Evolutionary conservation across 2,113 vertebrate genomes (phyloP), one percentile per base, ranked within the genome.

Genomic region (Syrrhaptes paradoxus): DNA sequence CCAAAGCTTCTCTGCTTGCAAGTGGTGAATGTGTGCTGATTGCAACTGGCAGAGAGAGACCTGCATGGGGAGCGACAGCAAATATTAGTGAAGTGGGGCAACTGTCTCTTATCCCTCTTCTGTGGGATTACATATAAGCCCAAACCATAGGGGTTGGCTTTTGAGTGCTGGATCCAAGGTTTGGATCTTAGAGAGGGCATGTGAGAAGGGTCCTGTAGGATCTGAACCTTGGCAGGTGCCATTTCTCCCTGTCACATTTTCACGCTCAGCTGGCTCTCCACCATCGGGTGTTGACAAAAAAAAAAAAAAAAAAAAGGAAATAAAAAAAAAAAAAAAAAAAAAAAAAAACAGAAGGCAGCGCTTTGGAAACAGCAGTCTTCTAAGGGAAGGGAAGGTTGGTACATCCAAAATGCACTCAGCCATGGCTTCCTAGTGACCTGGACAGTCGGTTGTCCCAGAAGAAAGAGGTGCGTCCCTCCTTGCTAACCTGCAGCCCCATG

Each of bases 341-440:
- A 6, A 13, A 9, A 46, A 58, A 8, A 2, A 9, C 11, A 38
- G 38, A 34, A 24, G 24, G 25, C 43, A 18, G 45, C 3, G 17
- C 9, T 71, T 59, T 20, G 49, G 43, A 32, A 61, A 51, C 17
- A 43, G 32, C 61, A 4, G 32, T 13, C 10, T 25, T 41, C 31
- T 17, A 26, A 17, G 3, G 17, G 43, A 26, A n/a, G 26, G n/a
- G 6, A 51, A 51, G 28, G 11, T 26, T 24, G 28, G 34, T 13
- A 16, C 22, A 1, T 2, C 11, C 0, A 0, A 24, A 52, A 29
- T 7, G 41, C 18, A 2, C 16, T 10, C 52, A 32, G 46, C 10
- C 15, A 1, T 12, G 3, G n/a, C 18, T 61, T 41, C 4, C 0
- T 29, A 21, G 7, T 2, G 19, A 16, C 8, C 36, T 1, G 8